Evolutionary conservation across 2,888 invertebrate genomes (phyloP).

Genomic region (Cecidostiba fungosa): DNA sequence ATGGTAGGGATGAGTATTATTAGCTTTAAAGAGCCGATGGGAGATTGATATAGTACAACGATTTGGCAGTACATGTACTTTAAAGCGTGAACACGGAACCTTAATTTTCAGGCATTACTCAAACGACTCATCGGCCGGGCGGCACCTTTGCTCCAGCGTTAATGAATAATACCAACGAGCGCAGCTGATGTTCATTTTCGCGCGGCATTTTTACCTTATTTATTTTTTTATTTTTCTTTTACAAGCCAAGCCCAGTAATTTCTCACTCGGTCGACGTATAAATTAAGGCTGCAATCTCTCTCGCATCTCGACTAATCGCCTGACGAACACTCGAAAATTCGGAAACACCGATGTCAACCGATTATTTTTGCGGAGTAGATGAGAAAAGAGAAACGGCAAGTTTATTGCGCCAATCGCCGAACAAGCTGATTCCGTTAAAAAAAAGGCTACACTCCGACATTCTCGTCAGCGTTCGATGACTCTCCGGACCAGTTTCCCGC

Average conservation of each 20-base stretch:
- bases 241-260: not conserved
- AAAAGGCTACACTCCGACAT: not conserved
- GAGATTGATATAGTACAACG: slow-evolving; percentile 70
- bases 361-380: too few species aligned
- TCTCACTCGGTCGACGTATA: not conserved
- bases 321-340: not conserved
- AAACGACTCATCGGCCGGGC: slow-evolving; percentile 53
- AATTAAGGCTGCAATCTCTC: not conserved
- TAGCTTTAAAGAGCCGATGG: slow-evolving; percentile 48
- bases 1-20: slow-evolving; percentile 39
- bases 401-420: slow-evolving; percentile 26
- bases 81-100: slow-evolving; percentile 63
- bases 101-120: slow-evolving; percentile 66
- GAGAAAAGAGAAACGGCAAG: not conserved
- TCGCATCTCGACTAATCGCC: not conserved
- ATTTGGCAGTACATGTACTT: slow-evolving; percentile 68
- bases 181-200: slow-evolving; percentile 2
- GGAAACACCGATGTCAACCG: not conserved
- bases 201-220: slow-evolving; percentile 14
- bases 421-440: slow-evolving; percentile 20
- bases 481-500: slow-evolving; percentile 56
- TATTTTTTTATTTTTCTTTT: slow-evolving; percentile 5
- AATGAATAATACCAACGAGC: slow-evolving; percentile 55
- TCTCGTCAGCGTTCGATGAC: slow-evolving; percentile 53
- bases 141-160: slow-evolving; percentile 51